Evolutionary conservation across 2,888 invertebrate species (phyloP).

Genomic region (Acleris literana): DNA sequence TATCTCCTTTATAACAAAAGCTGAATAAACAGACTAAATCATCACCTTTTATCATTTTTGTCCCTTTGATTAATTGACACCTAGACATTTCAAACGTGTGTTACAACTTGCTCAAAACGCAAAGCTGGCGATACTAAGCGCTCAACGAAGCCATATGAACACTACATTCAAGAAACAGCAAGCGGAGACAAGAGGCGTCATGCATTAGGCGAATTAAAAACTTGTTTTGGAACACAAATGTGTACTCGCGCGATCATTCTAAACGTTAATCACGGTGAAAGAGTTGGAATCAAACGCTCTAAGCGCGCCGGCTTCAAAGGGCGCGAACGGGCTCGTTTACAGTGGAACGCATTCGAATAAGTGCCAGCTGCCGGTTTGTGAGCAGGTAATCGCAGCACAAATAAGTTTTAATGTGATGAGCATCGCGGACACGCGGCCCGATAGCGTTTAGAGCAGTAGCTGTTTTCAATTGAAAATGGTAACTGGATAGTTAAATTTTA

Average conservation of each 20-base stretch:
- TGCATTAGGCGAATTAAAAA: conserved; percentile 83
- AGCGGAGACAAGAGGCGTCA: conserved; percentile 46
- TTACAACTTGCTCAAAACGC: conserved; percentile 72
- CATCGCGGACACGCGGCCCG: conserved; percentile 42
- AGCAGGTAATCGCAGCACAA: conserved; percentile 68
- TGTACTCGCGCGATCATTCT: conserved; percentile 56
- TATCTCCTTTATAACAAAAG: too few relatives aligned
- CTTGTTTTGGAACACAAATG: conserved; percentile 62
- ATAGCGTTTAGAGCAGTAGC: conserved; percentile 18
- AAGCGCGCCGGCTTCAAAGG: conserved; percentile 69
- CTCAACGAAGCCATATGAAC: conserved; percentile 64
- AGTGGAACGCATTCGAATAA: conserved; percentile 68
- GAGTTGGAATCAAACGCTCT: conserved; percentile 77
- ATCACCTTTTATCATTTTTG: too few relatives aligned
- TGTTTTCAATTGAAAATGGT: conserved; percentile 21
- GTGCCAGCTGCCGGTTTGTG: conserved; percentile 55
- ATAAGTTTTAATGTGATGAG: conserved; percentile 65
- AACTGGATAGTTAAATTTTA: conserved; percentile 24
- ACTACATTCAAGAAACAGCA: conserved; percentile 71
- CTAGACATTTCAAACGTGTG: conserved; percentile 12
- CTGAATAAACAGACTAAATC: too few relatives aligned
- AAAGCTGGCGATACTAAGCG: conserved; percentile 63
- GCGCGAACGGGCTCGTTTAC: conserved; percentile 73
- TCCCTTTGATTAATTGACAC: too few relatives aligned
- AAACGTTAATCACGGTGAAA: conserved; percentile 59